Conservation (phyloP, 2,888 invertebrate genomes). For the Melipona bicolor region DNA sequence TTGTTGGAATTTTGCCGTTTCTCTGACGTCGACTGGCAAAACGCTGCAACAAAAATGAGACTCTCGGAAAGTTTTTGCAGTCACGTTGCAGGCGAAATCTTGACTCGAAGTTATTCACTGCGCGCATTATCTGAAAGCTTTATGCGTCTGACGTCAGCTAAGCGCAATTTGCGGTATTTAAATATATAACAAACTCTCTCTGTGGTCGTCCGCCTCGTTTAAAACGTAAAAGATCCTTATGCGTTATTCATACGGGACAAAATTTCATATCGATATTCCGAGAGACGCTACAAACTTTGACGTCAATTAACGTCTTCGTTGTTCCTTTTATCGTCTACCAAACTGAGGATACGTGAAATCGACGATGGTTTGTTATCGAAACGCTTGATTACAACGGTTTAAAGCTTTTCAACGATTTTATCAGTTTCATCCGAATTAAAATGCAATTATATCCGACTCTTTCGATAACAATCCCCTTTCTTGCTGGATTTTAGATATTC, state of each 20-base stretch:
- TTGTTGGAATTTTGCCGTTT: too few relatives aligned
- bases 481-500: too few relatives aligned
- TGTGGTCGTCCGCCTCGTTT: neutral
- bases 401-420: neutral
- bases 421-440: neutral
- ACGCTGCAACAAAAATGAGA: too few relatives aligned
- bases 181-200: constrained; percentile 1
- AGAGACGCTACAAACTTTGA: neutral
- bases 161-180: neutral
- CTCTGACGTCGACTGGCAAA: too few relatives aligned
- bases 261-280: constrained; percentile 1
- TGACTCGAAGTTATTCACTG: neutral
- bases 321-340: neutral
- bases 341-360: neutral
- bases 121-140: neutral
- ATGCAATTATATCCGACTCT: neutral
- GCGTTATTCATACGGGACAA: neutral
- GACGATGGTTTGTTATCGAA: neutral
- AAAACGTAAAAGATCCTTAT: neutral
- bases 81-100: neutral
- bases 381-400: neutral
- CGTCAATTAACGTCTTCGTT: neutral
- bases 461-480: too few relatives aligned
- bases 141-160: neutral
- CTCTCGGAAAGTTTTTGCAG: neutral